These are phyloP conservation scores for Panagrolaimus sp. DNA, from an alignment of 1,140 invertebrate genomes.

Conservation along the genomic window DNA sequence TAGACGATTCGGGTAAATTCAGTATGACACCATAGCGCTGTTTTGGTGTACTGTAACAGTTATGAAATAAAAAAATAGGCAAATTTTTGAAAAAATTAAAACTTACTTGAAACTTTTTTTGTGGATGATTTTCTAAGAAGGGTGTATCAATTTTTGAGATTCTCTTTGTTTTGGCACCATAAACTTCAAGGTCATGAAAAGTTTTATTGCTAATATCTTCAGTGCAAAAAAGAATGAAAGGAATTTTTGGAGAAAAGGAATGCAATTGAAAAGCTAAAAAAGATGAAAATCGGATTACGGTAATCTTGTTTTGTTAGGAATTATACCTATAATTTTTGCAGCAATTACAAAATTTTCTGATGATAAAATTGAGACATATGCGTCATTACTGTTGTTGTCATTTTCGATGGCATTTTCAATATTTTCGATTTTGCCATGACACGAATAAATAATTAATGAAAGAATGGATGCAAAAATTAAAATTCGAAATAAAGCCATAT, in stretches of 20 bases:
- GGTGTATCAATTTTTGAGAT: constrained; percentile 43
- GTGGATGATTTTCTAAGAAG: constrained; percentile 32
- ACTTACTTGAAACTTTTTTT: constrained; percentile 41
- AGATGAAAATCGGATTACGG: constrained; percentile 18
- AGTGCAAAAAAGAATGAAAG: constrained; percentile 36
- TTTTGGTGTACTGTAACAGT: constrained; percentile 45
- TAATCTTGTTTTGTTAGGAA: background rate
- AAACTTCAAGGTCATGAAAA: constrained; percentile 18
- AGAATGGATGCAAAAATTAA: no score
- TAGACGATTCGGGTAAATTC: constrained; percentile 39
- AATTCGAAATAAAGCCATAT: no score
- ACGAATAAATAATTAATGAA: no score
- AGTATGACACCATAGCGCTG: constrained; percentile 46
- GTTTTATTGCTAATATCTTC: constrained; percentile 32
- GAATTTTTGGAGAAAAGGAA: constrained; percentile 16
- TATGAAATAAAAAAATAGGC: background rate
- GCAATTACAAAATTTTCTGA: constrained; percentile 39
- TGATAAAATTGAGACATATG: constrained; percentile 41
- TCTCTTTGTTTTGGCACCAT: constrained; percentile 24
- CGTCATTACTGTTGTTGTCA: constrained; percentile 3
- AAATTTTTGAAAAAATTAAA: background rate
- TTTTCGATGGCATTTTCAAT: no score
- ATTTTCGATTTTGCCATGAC: no score
- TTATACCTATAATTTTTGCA: constrained; percentile 38
- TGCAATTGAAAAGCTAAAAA: background rate